Conservation (phyloP, 1,140 invertebrate genomes). For the Nilaparvata lugens region DNA sequence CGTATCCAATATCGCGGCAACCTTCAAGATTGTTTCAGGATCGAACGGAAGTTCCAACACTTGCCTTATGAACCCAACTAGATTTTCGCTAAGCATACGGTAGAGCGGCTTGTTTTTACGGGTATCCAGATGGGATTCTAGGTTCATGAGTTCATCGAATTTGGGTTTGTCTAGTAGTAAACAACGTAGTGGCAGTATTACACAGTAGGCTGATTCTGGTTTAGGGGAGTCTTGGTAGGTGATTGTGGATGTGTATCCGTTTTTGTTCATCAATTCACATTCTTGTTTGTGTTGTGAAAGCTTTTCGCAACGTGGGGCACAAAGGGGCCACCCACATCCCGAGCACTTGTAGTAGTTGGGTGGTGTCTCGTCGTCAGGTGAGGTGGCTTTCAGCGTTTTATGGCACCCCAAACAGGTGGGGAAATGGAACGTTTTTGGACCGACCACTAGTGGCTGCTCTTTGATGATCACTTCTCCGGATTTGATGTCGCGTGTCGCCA, state of each 20-base stretch:
- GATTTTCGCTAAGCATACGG: constrained; percentile 45
- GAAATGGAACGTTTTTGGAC: constrained; percentile 41
- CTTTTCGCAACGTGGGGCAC: constrained; percentile 12
- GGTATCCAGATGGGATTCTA: constrained; percentile 50
- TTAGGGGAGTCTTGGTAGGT: constrained; percentile 5
- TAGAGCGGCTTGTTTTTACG: constrained; percentile 47
- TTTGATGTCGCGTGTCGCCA: constrained; percentile 46
- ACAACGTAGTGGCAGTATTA: constrained; percentile 19
- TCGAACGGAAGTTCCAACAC: constrained; percentile 31
- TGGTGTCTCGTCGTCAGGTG: constrained; percentile 31
- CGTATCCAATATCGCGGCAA: constrained; percentile 55
- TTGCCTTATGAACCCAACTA: constrained; percentile 48
- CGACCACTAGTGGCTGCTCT: constrained; percentile 47
- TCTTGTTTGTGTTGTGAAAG: constrained; percentile 4
- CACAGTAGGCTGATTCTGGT: constrained; percentile 18
- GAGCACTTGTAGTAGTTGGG: constrained; percentile 12
- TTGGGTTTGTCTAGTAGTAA: constrained; percentile 9
- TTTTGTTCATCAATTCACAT: constrained; percentile 16
- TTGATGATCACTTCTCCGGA: constrained; percentile 49
- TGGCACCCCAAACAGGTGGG: constrained; percentile 51
- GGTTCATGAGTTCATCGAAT: constrained; percentile 37
- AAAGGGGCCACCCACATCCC: constrained; percentile 21
- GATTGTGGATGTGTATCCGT: constrained; percentile 1
- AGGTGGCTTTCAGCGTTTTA: constrained; percentile 35
- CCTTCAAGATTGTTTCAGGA: constrained; percentile 46